These are phyloP conservation scores for Neoaliturus tenellus DNA, from an alignment of 2,888 invertebrate species.

Conservation along the genomic window DNA sequence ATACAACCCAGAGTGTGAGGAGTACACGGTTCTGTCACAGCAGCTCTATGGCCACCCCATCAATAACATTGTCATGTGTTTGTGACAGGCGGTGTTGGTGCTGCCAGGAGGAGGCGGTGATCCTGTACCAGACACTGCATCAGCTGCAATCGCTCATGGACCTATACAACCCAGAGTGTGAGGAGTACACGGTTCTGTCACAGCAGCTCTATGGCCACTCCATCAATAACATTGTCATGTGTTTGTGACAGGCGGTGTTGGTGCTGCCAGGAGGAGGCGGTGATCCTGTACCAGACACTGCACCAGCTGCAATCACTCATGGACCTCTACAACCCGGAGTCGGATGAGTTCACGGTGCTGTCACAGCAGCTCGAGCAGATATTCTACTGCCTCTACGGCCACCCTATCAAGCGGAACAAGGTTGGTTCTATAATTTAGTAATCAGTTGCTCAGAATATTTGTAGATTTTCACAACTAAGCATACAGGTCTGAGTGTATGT, in stretches of 20 bases:
- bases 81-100: constrained; percentile 86
- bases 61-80: too few species aligned
- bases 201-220: constrained; percentile 90
- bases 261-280: constrained; percentile 87
- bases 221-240: too few species aligned
- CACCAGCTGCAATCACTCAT: constrained; percentile 83
- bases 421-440: too few species aligned
- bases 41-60: constrained; percentile 89
- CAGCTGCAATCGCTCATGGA: constrained; percentile 81
- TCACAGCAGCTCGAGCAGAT: constrained; percentile 90
- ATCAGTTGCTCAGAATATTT: too few species aligned
- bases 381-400: constrained; percentile 90
- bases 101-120: constrained; percentile 83
- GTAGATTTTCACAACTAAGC: too few species aligned
- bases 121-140: constrained; percentile 87
- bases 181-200: constrained; percentile 76
- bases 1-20: constrained; percentile 60
- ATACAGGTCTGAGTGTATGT: too few species aligned
- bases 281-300: constrained; percentile 86
- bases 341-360: constrained; percentile 75
- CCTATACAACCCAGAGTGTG: constrained; percentile 59
- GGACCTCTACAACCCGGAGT: constrained; percentile 66
- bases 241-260: constrained; percentile 79
- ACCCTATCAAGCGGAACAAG: constrained; percentile 84
- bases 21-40: constrained; percentile 79